phyloP scores from a whole-genome alignment of 2,888 invertebrate genomes.

The Trilocha varians region DNA sequence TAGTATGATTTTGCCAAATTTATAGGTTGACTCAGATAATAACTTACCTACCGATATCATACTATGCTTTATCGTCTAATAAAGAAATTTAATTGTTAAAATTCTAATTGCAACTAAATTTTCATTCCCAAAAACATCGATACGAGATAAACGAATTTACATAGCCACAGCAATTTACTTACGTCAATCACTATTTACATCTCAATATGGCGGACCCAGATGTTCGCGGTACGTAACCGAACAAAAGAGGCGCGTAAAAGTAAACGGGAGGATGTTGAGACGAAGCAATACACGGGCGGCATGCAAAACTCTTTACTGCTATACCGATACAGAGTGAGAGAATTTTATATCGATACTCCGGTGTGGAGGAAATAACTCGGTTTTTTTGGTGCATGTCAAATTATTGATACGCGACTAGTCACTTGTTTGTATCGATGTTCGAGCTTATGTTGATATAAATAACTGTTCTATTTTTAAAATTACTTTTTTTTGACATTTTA shows the following conservation, averaged over 20 bases:
- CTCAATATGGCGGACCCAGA: constrained; percentile 17
- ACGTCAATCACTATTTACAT: constrained; percentile 10
- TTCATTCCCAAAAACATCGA: not conserved
- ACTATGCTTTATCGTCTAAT: not conserved
- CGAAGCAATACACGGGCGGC: constrained; percentile 21
- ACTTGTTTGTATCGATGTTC: no score
- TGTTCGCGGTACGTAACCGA: constrained; percentile 16
- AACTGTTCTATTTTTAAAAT: no score
- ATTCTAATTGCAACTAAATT: constrained; percentile 1
- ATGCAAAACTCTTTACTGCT: constrained; percentile 18
- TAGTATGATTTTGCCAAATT: no score
- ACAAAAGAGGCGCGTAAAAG: constrained; percentile 28
- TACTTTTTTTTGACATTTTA: no score
- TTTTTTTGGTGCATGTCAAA: no score
- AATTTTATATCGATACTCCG: not conserved
- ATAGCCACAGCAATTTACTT: constrained; percentile 4
- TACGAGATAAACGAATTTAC: constrained; percentile 5
- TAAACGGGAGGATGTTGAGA: constrained; percentile 16
- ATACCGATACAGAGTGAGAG: constrained; percentile 7
- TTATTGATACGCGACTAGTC: no score
- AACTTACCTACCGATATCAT: no score
- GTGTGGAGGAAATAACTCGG: no score
- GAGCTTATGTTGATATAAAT: no score
- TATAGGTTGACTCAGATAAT: no score
- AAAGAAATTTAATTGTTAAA: not conserved